Evolutionary conservation across 1,140 invertebrate species (phyloP).

Genomic region (Sinonovacula constricta): DNA sequence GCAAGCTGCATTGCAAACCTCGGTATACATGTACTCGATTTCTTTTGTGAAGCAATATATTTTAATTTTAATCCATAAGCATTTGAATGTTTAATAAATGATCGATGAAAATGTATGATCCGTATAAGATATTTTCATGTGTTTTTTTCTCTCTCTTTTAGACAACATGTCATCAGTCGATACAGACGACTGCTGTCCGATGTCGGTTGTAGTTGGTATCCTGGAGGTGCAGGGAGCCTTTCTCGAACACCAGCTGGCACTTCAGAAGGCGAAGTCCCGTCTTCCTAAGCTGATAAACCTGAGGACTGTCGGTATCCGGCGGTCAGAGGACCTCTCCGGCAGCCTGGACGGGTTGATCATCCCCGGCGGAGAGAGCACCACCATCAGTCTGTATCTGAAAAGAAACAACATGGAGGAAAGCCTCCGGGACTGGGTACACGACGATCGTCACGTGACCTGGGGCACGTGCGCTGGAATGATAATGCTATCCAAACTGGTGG

Average conservation of each 20-base stretch:
- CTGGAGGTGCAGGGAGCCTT: constrained; percentile 72
- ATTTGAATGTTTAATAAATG: too few relatives aligned
- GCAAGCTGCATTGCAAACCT: too few relatives aligned
- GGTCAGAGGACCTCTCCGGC: constrained; percentile 56
- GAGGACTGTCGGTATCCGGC: constrained; percentile 57
- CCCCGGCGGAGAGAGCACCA: constrained; percentile 74
- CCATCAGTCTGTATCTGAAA: constrained; percentile 69
- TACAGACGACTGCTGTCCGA: neutral
- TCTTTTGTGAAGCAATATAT: too few relatives aligned
- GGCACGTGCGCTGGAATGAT: constrained; percentile 75
- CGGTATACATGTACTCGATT: too few relatives aligned
- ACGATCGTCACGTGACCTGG: constrained; percentile 66
- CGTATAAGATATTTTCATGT: too few relatives aligned
- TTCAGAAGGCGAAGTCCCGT: constrained; percentile 53
- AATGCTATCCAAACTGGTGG: constrained; percentile 64
- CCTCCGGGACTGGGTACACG: constrained; percentile 64
- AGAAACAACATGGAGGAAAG: constrained; percentile 67
- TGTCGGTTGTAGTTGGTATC: constrained; percentile 56
- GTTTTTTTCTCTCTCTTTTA: too few relatives aligned
- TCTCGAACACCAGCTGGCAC: constrained; percentile 66
- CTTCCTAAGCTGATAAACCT: constrained; percentile 33
- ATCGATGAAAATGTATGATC: too few relatives aligned
- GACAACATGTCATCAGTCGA: constrained; percentile 38
- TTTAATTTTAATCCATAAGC: too few relatives aligned
- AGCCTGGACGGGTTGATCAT: constrained; percentile 70